Evolutionary conservation across 2,888 invertebrate species (phyloP).

Genomic region (Erynnis tages): DNA sequence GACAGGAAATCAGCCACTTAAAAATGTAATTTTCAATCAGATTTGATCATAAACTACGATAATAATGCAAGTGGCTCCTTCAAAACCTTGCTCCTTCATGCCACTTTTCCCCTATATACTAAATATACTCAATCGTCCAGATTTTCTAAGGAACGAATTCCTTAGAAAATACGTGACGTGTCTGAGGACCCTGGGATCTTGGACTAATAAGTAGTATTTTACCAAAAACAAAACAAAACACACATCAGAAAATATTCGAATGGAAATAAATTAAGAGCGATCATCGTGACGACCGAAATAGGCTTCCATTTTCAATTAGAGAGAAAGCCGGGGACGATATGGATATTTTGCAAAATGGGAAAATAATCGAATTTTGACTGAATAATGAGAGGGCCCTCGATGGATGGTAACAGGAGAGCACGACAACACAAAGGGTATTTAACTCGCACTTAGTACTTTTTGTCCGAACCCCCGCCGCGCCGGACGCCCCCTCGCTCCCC

Average conservation of each 20-base stretch:
- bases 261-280: constrained; percentile 65
- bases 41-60: too few relatives aligned
- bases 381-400: constrained; percentile 79
- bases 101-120: too few relatives aligned
- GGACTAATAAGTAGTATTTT: neutral
- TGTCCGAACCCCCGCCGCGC: constrained; percentile 59
- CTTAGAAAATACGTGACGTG: too few relatives aligned
- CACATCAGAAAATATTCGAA: constrained; percentile 40
- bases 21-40: too few relatives aligned
- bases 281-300: constrained; percentile 59
- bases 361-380: constrained; percentile 80
- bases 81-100: too few relatives aligned
- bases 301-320: constrained; percentile 75
- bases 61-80: too few relatives aligned
- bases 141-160: too few relatives aligned
- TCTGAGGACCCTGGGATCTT: neutral
- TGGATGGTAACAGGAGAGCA: constrained; percentile 69
- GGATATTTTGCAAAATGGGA: constrained; percentile 80
- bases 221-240: constrained; percentile 9
- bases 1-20: too few relatives aligned
- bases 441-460: constrained; percentile 80
- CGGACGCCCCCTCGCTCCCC: constrained; percentile 46
- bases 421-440: constrained; percentile 78
- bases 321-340: constrained; percentile 76
- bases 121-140: too few relatives aligned